Base-by-base conservation (phyloP, 2,797 vertebrate species). In the Notolabrus celidotus region DNA sequence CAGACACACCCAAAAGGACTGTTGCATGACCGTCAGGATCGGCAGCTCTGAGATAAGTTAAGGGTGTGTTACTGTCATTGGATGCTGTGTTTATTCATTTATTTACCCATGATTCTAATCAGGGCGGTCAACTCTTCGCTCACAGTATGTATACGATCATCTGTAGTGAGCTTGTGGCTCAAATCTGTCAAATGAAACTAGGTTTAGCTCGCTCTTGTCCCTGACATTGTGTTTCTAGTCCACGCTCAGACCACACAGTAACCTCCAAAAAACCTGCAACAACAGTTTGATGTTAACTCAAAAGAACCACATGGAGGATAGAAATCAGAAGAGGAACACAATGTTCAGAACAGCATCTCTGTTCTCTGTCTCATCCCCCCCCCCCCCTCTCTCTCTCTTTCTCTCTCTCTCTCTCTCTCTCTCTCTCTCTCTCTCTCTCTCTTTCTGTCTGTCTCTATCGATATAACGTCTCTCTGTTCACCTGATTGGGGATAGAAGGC, bases 401-500 rank as follows among this genome's bases (percentile, higher is more conserved):
- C 17, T 51, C 47, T 49, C 1, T 38, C 7, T 19, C 10, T 29
- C 11, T n/a, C 20, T 39, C 19, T 34, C 8, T 45, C n/a, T 29
- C 19, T 47, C 14, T 7, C 20, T 39, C 16, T 36, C 10, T 29
- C 10, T 23, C n/a, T 19, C 9, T 50, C 19, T 20, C 20, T 12
- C 11, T 57, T 0, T 65, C 25, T 51, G 11, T 68, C 51, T 38
- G n/a, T 39, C 29, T 42, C 16, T 14, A 31, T 60, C 59, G 38
- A 67, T 66, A 62, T 63, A 46, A 54, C n/a, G 25, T 43, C 62
- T 67, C 62, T 50, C 31, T 70, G 53, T 63, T 72, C 71, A 78
- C 70, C 84, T 72, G 78, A 51, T 51, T 4, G 45, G 2, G 66
- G 68, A 65, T 74, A 58, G 59, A 7, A 64, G 57, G 66, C 51